A percentile compares a stretch with the other conserved stretches of the same genome.
phyloP scores from a whole-genome alignment of 1,140 invertebrate genomes.

The Diabrotica undecimpunctata region DNA sequence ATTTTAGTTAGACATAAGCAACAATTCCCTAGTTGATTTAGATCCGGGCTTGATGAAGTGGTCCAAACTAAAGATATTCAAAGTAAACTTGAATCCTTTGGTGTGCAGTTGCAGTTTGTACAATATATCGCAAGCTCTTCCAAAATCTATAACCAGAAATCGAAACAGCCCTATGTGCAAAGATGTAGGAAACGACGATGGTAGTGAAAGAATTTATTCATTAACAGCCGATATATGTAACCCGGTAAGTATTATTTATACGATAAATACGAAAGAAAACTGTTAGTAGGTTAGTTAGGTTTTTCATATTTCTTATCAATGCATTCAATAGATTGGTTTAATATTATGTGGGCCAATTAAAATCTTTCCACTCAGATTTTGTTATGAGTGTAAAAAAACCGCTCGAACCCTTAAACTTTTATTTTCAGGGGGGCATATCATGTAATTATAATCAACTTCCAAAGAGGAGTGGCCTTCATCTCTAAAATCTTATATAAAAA shows the following conservation, averaged over 20 bases:
- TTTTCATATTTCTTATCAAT: too few relatives aligned
- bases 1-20: slow-evolving; percentile 52
- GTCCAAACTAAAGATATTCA: slow-evolving; percentile 41
- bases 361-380: too few relatives aligned
- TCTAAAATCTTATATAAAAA: too few relatives aligned
- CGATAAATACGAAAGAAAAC: background rate
- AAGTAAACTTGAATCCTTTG: slow-evolving; percentile 57
- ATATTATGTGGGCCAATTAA: too few relatives aligned
- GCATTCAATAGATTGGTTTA: too few relatives aligned
- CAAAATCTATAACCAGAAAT: slow-evolving; percentile 27
- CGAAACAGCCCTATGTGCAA: slow-evolving; percentile 36
- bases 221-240: slow-evolving; percentile 6
- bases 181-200: slow-evolving; percentile 25
- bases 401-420: too few relatives aligned
- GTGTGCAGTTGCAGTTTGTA: slow-evolving; percentile 56
- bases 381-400: too few relatives aligned
- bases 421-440: too few relatives aligned
- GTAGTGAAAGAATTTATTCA: slow-evolving; percentile 23
- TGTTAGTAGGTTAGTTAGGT: background rate
- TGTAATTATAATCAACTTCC: too few relatives aligned
- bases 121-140: slow-evolving; percentile 35
- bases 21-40: slow-evolving; percentile 36
- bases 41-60: slow-evolving; percentile 34
- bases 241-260: background rate
- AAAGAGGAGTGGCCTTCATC: too few relatives aligned